Percentiles rank a stretch among this genome's conserved stretches.
Conservation (phyloP, 2,113 vertebrate genomes). For the Ceratotherium simum region DNA sequence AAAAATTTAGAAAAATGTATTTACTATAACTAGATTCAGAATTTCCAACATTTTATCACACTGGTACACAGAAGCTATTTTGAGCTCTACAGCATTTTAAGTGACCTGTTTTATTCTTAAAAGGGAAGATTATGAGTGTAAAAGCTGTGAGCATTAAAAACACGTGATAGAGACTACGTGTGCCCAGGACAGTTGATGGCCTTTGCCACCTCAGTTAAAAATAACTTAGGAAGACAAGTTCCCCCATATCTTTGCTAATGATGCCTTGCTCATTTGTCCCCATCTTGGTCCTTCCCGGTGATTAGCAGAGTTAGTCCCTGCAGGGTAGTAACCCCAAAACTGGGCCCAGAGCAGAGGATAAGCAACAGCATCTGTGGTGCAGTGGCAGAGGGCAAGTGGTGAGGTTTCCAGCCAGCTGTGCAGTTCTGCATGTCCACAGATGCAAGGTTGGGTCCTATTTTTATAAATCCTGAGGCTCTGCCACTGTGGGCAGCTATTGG, state of each 20-base stretch:
- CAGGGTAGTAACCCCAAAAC: background rate
- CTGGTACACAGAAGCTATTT: background rate
- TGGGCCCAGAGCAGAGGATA: background rate
- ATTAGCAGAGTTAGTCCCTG: background rate
- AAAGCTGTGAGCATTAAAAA: background rate
- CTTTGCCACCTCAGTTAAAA: background rate
- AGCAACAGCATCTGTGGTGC: background rate
- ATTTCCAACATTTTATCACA: constrained; percentile 43
- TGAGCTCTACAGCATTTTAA: background rate
- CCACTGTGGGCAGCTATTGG: background rate
- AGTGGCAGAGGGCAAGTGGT: background rate
- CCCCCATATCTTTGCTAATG: background rate
- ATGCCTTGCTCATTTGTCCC: background rate
- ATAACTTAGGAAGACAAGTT: background rate
- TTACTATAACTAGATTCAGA: background rate
- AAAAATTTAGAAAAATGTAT: background rate
- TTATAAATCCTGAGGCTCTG: background rate
- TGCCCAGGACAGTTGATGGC: background rate
- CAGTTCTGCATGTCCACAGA: background rate
- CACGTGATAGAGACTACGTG: background rate
- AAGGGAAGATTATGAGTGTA: background rate
- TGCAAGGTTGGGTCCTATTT: background rate
- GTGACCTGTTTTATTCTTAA: background rate
- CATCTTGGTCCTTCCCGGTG: background rate
- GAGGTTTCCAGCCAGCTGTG: background rate